Base-by-base conservation (phyloP, 2,113 vertebrate genomes). In the Pseudois nayaur region DNA sequence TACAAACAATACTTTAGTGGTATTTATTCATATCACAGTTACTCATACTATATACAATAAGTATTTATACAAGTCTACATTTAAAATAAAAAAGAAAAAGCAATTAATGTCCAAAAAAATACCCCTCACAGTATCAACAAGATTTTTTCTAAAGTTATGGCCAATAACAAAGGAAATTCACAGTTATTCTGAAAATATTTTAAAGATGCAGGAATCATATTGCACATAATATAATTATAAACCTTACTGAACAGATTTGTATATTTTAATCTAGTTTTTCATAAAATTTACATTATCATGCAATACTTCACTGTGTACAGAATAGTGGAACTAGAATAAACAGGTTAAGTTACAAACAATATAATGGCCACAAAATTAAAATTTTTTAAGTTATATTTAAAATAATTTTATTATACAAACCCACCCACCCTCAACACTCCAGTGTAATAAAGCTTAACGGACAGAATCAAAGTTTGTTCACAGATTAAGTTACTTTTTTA, bases 241-340 rank as follows among this genome's bases (percentile, higher is more conserved):
- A 98, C 45, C 88, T 98, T 98, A 99, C 98, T 98, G 98, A 98
- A 97, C 93, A 98, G 97, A 98, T 98, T 97, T 98, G 98, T 98
- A 99, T 97, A 98, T 98, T 98, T 98, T 94, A 98, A 98, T 97
- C 98, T 99, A 98, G 98, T 98, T 99, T 96, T 98, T 98, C 99
- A 99, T 98, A 99, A 99, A 99, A 99, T 99, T 98, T 99, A 99
- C 98, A 99, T 98, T 99, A 98, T 98, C 99, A 99, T 99, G 99
- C 99, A 99, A 98, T 98, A 98, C 97, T 99, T 99, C 96, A 97
- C 98, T 98, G 98, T 96, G 98, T 98, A 98, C 95, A 98, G 96
- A 98, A 99, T 99, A 98, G 98, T 98, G 98, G 96, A 98, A 97
- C 97, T 98, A 99, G 96, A 36, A 99, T 99, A 99, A 99, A 99